Evolutionary conservation across 1,140 invertebrate genomes (phyloP).

Genomic region (Rhagoletis zephyria): DNA sequence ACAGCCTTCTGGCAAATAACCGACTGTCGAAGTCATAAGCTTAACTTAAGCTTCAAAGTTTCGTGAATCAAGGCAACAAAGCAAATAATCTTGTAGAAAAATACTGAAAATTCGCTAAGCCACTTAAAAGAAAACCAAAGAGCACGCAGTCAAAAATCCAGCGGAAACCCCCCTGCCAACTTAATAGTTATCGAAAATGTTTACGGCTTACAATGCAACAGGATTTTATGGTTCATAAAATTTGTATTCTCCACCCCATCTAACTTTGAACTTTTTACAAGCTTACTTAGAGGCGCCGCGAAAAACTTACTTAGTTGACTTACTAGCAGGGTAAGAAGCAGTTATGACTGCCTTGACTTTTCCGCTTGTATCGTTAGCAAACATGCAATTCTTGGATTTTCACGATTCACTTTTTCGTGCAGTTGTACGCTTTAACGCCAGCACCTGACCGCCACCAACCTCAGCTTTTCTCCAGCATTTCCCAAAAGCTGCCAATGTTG

Average conservation of each 20-base stretch:
- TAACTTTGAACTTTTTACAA: neutral
- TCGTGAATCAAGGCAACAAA: neutral
- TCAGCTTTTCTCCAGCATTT: neutral
- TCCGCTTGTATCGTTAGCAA: neutral
- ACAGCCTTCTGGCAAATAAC: neutral
- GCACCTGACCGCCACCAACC: neutral
- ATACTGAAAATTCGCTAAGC: neutral
- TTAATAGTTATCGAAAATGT: conserved; percentile 25
- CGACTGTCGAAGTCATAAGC: neutral
- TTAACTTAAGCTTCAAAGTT: neutral
- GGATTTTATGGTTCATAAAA: conserved; percentile 31
- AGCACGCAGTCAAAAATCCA: neutral
- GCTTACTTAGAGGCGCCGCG: neutral
- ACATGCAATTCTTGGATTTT: neutral
- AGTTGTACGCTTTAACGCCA: neutral
- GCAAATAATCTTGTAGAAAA: neutral
- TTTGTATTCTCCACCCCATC: neutral
- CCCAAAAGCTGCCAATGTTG: neutral
- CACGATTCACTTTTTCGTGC: neutral
- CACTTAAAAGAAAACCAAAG: neutral
- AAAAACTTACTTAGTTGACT: neutral
- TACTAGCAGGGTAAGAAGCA: neutral
- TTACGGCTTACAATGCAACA: neutral
- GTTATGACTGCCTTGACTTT: neutral
- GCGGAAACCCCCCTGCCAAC: neutral